A percentile compares a stretch with the other conserved stretches of the same genome.
Conservation (phyloP, 2,888 invertebrate species). For the Macropis europaea region DNA sequence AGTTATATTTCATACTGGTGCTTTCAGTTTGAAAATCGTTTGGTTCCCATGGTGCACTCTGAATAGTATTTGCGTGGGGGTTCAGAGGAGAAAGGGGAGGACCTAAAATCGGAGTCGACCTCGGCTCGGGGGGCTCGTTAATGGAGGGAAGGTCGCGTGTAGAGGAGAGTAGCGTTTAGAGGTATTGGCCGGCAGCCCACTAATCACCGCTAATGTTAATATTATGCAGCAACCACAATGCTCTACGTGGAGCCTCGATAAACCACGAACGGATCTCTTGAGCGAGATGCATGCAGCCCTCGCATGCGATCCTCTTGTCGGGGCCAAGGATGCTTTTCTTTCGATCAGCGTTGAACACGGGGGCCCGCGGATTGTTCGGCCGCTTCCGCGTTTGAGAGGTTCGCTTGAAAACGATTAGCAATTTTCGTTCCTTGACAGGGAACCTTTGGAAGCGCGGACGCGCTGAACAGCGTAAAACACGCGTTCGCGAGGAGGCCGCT, state of each 20-base stretch:
- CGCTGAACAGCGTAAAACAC: too few species aligned
- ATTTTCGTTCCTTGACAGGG: neutral
- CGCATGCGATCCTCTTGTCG: slow-evolving; percentile 73
- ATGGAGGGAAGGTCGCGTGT: slow-evolving; percentile 74
- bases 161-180: slow-evolving; percentile 62
- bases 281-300: slow-evolving; percentile 72
- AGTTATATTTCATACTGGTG: too few species aligned
- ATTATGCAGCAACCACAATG: slow-evolving; percentile 78
- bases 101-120: slow-evolving; percentile 56
- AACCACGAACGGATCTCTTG: slow-evolving; percentile 69
- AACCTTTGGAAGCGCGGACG: too few species aligned
- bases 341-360: slow-evolving; percentile 22
- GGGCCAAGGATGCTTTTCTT: slow-evolving; percentile 26
- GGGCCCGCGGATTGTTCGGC: slow-evolving; percentile 15
- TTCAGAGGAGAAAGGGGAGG: slow-evolving; percentile 37
- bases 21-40: too few species aligned
- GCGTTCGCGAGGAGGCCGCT: too few species aligned
- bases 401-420: neutral
- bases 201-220: slow-evolving; percentile 79
- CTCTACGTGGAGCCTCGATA: slow-evolving; percentile 73
- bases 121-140: slow-evolving; percentile 69
- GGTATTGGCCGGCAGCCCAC: slow-evolving; percentile 73
- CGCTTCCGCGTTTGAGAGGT: slow-evolving; percentile 35
- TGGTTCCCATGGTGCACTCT: neutral
- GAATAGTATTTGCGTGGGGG: slow-evolving; percentile 23